phyloP scores from a whole-genome alignment of 2,113 vertebrate species.

The Myanophis thanlyinensis region DNA sequence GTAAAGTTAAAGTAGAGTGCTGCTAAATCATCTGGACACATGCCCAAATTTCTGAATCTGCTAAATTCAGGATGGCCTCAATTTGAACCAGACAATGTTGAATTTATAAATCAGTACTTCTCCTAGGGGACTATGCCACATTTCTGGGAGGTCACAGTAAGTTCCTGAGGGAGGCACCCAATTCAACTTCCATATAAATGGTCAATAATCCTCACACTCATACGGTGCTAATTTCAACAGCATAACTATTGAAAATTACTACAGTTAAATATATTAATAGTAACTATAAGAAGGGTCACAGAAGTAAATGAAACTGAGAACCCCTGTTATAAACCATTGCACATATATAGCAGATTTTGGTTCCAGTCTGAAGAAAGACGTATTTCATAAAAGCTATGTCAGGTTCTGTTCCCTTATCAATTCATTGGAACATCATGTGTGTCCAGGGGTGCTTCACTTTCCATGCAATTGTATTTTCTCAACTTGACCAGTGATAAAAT shows the following conservation, averaged over 20 bases:
- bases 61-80: not conserved
- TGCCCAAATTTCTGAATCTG: not conserved
- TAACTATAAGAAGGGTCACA: not conserved
- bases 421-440: not conserved
- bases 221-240: not conserved
- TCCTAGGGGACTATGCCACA: not conserved
- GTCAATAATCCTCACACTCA: not conserved
- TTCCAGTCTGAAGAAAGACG: not conserved
- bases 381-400: not conserved
- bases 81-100: not conserved
- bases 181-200: not conserved
- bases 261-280: not conserved
- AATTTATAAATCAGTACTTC: not conserved
- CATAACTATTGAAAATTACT: not conserved
- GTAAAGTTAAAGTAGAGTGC: not conserved
- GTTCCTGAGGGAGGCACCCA: not conserved
- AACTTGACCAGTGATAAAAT: not conserved
- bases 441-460: not conserved
- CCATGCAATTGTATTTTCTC: not conserved
- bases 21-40: not conserved
- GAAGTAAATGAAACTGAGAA: not conserved
- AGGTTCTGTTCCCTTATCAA: not conserved
- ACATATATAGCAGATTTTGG: not conserved
- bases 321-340: not conserved
- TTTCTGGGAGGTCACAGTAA: not conserved